phyloP scores from a whole-genome alignment of 2,888 invertebrate genomes.

The Caenorhabditis becei region DNA sequence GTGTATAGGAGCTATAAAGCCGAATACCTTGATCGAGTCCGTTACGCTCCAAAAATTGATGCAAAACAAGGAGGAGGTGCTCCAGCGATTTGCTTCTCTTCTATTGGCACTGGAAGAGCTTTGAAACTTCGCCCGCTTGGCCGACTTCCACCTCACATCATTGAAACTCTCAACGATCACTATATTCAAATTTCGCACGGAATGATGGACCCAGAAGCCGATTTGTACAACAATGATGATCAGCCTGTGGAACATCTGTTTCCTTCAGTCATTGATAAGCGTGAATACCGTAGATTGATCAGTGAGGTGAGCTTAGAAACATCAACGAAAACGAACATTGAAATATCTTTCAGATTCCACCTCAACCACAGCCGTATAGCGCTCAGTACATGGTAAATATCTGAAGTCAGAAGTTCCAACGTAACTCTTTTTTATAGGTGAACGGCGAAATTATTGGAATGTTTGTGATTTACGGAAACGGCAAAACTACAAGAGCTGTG shows the following conservation, averaged over 20 bases:
- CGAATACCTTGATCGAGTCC: slow-evolving; percentile 18
- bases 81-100: slow-evolving; percentile 31
- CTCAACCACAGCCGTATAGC: slow-evolving; percentile 9
- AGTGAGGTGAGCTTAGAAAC: slow-evolving; percentile 10
- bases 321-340: slow-evolving; percentile 8
- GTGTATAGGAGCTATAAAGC: slow-evolving; percentile 8
- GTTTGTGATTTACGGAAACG: slow-evolving; percentile 61
- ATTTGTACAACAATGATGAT: slow-evolving; percentile 39
- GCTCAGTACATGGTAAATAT: slow-evolving; percentile 23
- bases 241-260: slow-evolving; percentile 21
- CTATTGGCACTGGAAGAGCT: slow-evolving; percentile 15
- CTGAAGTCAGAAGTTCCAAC: neutral
- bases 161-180: slow-evolving; percentile 34
- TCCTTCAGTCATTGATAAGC: slow-evolving; percentile 20
- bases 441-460: slow-evolving; percentile 43
- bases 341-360: slow-evolving; percentile 3
- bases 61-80: neutral
- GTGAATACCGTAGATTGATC: slow-evolving; percentile 21
- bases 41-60: slow-evolving; percentile 4
- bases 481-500: slow-evolving; percentile 54
- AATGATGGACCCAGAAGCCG: slow-evolving; percentile 30
- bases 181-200: slow-evolving; percentile 25
- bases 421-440: slow-evolving; percentile 6
- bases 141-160: slow-evolving; percentile 36
- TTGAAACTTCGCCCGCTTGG: slow-evolving; percentile 31